Percentiles rank a stretch among this genome's conserved stretches.
These are phyloP conservation scores for Julus scandinavius DNA, from an alignment of 2,888 invertebrate genomes.

Conservation along the genomic window DNA sequence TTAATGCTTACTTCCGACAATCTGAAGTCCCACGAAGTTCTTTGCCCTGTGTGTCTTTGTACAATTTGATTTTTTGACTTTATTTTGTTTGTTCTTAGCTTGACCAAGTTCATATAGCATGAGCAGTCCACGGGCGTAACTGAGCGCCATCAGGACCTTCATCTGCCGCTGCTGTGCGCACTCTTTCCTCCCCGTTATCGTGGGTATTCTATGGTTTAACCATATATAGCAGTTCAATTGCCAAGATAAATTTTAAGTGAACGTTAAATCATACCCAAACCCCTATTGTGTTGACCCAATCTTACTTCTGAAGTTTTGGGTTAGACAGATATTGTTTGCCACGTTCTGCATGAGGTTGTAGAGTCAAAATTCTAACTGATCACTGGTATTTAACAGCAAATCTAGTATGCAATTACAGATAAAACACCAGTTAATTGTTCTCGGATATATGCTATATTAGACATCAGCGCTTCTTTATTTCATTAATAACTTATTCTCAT, in stretches of 20 bases:
- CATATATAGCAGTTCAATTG: slow-evolving; percentile 28
- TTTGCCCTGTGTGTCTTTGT: slow-evolving; percentile 8
- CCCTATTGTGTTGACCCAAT: background rate
- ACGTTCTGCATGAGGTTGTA: too few relatives aligned
- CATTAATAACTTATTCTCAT: too few relatives aligned
- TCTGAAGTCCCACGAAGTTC: background rate
- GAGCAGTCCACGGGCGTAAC: slow-evolving; percentile 45
- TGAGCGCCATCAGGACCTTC: slow-evolving; percentile 48
- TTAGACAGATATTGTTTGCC: too few relatives aligned
- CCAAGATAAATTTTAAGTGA: slow-evolving; percentile 22
- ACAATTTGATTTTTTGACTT: slow-evolving; percentile 53
- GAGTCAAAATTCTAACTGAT: too few relatives aligned
- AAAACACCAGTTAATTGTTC: too few relatives aligned
- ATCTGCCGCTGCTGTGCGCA: slow-evolving; percentile 13
- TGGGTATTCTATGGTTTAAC: slow-evolving; percentile 52
- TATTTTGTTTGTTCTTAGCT: slow-evolving; percentile 57
- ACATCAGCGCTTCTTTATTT: too few relatives aligned
- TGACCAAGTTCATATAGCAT: slow-evolving; percentile 47
- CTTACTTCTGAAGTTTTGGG: background rate
- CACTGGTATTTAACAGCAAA: too few relatives aligned
- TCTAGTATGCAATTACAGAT: too few relatives aligned
- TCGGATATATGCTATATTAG: too few relatives aligned
- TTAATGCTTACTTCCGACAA: background rate
- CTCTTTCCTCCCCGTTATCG: slow-evolving; percentile 50
- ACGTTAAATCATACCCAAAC: background rate